Conservation (phyloP, 2,888 invertebrate species). For the Apeira syringaria region DNA sequence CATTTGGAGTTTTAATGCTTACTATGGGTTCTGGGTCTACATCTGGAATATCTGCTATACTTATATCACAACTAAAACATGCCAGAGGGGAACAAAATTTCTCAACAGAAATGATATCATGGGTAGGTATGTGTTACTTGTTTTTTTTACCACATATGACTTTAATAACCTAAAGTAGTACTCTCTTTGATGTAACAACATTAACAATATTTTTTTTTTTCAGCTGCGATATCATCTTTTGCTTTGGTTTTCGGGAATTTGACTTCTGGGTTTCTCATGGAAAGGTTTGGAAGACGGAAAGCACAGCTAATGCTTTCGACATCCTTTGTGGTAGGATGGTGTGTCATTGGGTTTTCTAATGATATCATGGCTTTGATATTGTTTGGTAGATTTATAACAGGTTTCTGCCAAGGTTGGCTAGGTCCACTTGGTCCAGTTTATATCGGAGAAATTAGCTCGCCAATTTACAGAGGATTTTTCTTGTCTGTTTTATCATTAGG, state of each 20-base stretch:
- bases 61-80: constrained; percentile 83
- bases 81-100: constrained; percentile 63
- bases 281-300: constrained; percentile 82
- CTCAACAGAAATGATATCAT: constrained; percentile 79
- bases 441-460: constrained; percentile 84
- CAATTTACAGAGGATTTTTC: constrained; percentile 85
- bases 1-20: constrained; percentile 80
- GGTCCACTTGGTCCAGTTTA: constrained; percentile 83
- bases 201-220: constrained; percentile 38
- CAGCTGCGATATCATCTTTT: constrained; percentile 85
- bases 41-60: constrained; percentile 85
- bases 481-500: constrained; percentile 85
- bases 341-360: constrained; percentile 78
- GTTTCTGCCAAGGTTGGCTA: constrained; percentile 83
- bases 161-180: too few species aligned
- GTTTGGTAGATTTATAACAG: constrained; percentile 82
- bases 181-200: neutral
- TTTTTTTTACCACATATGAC: neutral
- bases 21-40: constrained; percentile 84
- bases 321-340: constrained; percentile 84
- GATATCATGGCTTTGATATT: constrained; percentile 70
- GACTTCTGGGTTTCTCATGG: constrained; percentile 84
- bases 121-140: constrained; percentile 82
- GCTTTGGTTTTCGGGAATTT: constrained; percentile 85
- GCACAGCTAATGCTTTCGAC: constrained; percentile 79